Base-by-base conservation (phyloP, 92 coral and sea anemone genomes). In the Porites evermanni region DNA sequence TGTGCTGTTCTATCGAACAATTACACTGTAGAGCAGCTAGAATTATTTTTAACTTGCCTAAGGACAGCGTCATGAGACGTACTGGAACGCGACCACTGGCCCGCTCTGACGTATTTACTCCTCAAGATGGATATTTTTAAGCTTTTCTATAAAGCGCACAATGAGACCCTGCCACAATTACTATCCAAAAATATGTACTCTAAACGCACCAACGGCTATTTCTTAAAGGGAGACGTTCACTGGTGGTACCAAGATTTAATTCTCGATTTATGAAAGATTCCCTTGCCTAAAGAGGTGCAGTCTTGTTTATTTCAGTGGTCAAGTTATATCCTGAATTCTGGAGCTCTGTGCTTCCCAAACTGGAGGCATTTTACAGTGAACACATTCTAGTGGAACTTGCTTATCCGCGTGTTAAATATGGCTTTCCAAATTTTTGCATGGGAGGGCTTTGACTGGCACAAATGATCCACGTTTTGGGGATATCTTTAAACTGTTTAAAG, bases 341-440 rank as follows among this genome's bases (percentile, higher is more conserved):
- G 88, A 61, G 53, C 63, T 64, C 74, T 44, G 75, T 80, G 44
- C 86, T 70, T 21, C 74, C 91, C 19, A 87, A 87, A 47, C 80
- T 87, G 53, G 64, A 88, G 47, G 72, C 88, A 67, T 74, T 88
- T 82, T 88, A 80, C 80, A 66, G 82, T 67, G 82, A 32, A 32
- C 76, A 81, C 51, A 82, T 88, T 82, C 19, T 75, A 19, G 75
- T 67, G 8, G 83, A 88, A 81, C 87, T 81, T 81, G 83, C 88
- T 51, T 82, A 88, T 79, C 91, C 91, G n/a, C 29, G 88, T 72
- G 81, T 88, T 58, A 88, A 26, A 81, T 63, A 59, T 74, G 83
- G 91, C 66, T 52, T 74, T 20, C 6, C 80, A 72, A 82, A 69
- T 75, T 71, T 88, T 65, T 26, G 53, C 70, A 75, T 52, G 67